Conservation (phyloP, 2,888 invertebrate species). For the Acutogordius australiensis region DNA sequence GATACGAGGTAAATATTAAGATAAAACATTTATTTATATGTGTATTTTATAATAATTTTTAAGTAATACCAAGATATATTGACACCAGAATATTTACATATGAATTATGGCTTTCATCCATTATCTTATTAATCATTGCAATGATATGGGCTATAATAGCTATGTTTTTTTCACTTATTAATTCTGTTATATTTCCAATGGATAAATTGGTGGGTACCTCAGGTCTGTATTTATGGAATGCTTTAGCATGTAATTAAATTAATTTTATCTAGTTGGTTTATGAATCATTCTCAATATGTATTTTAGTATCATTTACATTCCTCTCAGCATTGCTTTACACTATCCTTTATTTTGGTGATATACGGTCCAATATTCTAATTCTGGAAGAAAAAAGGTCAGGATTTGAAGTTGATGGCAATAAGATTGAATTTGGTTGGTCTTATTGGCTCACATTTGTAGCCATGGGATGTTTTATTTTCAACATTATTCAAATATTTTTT, state of each 20-base stretch:
- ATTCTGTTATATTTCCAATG: neutral
- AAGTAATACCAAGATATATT: constrained; percentile 6
- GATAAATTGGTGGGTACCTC: neutral
- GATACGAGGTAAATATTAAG: neutral
- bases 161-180: neutral
- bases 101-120: constrained; percentile 4
- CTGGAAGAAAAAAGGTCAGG: neutral
- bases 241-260: neutral
- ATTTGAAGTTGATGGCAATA: neutral
- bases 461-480: neutral
- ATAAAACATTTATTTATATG: neutral
- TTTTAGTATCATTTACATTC: neutral
- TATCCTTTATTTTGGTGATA: constrained; percentile 7
- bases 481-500: neutral
- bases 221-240: constrained; percentile 11
- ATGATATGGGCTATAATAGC: constrained; percentile 8
- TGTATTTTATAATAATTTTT: neutral
- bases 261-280: neutral
- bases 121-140: neutral
- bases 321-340: neutral
- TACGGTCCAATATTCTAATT: neutral
- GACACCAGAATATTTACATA: constrained; percentile 1
- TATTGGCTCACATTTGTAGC: neutral
- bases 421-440: neutral
- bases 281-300: too few species aligned